Base-by-base conservation (phyloP, 2,113 vertebrate species). In the Galbula dea region DNA sequence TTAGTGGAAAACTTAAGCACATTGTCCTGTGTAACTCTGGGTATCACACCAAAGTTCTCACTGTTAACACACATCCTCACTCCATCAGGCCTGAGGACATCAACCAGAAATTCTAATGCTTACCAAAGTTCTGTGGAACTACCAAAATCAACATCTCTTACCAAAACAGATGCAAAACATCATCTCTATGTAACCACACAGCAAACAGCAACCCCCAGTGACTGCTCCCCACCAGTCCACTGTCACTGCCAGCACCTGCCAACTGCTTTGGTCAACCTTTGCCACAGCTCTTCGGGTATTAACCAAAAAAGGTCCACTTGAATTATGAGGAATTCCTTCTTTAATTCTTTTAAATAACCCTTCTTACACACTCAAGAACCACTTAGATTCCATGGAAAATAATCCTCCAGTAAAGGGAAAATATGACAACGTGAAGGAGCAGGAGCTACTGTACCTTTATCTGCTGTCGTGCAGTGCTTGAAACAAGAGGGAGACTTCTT, bases 401-500 rank as follows among this genome's bases (percentile, higher is more conserved):
- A 83, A 54, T 24, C 15, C 16, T 77, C 11, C 34, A 62, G 34
- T 3, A 3, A n/a, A n/a, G n/a, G n/a, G n/a, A n/a, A n/a, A n/a
- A n/a, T n/a, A n/a, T n/a, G n/a, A n/a, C n/a, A n/a, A 68, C 36
- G 34, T 2, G 30, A 82, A 66, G 52, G 9, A 54, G 37, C 5
- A 58, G 46, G 7, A 41, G 26, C 3, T 8, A 11, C 8, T 48
- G 39, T 96, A 99, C 99, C 98, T 99, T 98, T 87, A 98, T 89
- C 68, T 89, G 93, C 24, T 98, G 98, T 79, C 97, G 97, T 29
- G 95, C 96, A 19, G 90, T 36, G 15, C 96, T 97, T 27, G 98
- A 98, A 67, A 98, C 48, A 9, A 98, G 98, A 63, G 98, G 97
- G 46, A 99, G 98, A 37, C 83, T 98, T 86, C 98, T 98, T 11